These are phyloP conservation scores for Montipora foliosa DNA, from an alignment of 64 coral and sea anemone genomes.

Conservation along the genomic window DNA sequence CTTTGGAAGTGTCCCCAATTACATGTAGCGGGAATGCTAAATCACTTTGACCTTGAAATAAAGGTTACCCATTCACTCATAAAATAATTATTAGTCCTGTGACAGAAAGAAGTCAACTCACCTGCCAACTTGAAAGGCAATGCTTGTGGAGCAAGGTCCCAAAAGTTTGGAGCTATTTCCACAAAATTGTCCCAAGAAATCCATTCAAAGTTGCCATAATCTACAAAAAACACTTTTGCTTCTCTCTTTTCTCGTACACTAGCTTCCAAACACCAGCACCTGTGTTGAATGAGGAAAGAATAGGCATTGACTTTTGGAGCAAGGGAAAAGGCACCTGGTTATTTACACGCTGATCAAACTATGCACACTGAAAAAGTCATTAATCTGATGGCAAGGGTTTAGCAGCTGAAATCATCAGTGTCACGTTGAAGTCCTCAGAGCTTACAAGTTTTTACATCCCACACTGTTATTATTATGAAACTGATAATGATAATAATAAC, in stretches of 20 bases:
- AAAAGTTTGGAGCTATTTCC: slow-evolving; percentile 49
- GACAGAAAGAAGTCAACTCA: neutral
- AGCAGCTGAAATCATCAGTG: too few species aligned
- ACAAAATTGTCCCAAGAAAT: slow-evolving; percentile 70
- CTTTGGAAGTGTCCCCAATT: too few species aligned
- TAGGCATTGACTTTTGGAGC: neutral
- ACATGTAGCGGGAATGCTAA: too few species aligned
- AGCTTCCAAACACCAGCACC: slow-evolving; percentile 85
- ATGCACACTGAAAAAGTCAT: neutral
- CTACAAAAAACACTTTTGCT: slow-evolving; percentile 75
- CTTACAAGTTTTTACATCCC: too few species aligned
- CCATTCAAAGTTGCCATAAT: slow-evolving; percentile 93
- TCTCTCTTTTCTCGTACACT: slow-evolving; percentile 6
- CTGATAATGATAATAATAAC: too few species aligned
- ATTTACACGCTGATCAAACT: neutral
- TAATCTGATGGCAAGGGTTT: too few species aligned
- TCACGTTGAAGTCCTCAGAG: too few species aligned
- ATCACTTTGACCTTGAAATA: too few species aligned
- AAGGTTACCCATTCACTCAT: too few species aligned
- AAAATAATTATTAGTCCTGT: too few species aligned
- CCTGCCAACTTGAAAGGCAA: slow-evolving; percentile 72
- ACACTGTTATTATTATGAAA: too few species aligned
- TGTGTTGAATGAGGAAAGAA: neutral
- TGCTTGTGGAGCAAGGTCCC: slow-evolving; percentile 74
- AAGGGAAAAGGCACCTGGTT: too few species aligned